Base-by-base conservation (phyloP, 2,888 invertebrate species). In the Drosophila mimica region DNA sequence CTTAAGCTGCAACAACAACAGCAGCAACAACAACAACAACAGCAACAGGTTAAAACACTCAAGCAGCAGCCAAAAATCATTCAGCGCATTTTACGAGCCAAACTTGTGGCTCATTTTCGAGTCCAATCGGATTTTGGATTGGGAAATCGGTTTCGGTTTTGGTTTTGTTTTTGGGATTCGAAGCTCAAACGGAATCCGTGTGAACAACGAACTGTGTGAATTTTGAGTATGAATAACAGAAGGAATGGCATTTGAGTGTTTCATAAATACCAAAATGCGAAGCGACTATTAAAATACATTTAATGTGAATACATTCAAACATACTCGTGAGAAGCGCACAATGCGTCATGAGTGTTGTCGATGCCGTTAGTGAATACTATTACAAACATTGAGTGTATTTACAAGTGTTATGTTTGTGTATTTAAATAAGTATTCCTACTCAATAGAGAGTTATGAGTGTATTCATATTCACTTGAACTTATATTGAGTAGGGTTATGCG, bases 51-150 rank as follows among this genome's bases (percentile, higher is more conserved):
- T 66, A 63, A 61, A 54, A 28, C 75, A 64, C 48, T 53, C 49
- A 43, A 70, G 49, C 46, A 63, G 79, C 76, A 80, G 59, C 64
- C 69, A 77, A 78, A 86, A 79, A 84, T 87, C 84, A 89, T 83
- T 89, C 84, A 82, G 68, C 43, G 79, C 68, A 75, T 81, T 89
- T 85, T 86, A 84, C 70, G 81, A 74, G 69, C 74, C 28, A 46
- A 53, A 58, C 34, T 56, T 53, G 59, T 40, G 40, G 30, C 40
- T 17, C 57, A 62, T 70, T 51, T 61, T 56, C n/a, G 40, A 70
- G 31, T 59, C 36, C 58, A 43, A 46, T 58, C 60, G 59, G 31
- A 69, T 57, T 43, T 57, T 25, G 60, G 30, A 38, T 38, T 49
- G 15, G 40, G 51, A n/a, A 52, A 53, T 54, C 38, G 38, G 36